Evolutionary conservation across 2,888 invertebrate genomes (phyloP).

Genomic region (Himalopsyche tibetana): DNA sequence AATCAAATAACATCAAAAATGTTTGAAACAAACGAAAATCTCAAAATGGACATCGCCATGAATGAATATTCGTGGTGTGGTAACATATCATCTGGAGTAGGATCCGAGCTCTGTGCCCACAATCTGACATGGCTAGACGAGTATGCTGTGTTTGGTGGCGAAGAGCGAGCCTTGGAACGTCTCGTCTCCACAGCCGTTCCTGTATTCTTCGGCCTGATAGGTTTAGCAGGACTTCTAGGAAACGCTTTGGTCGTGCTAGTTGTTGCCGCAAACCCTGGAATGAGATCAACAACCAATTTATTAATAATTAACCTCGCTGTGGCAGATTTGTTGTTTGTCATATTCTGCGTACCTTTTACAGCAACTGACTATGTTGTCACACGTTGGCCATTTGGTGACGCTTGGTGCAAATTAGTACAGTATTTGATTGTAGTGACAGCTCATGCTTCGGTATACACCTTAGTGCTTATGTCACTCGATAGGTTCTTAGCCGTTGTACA

Average conservation of each 20-base stretch:
- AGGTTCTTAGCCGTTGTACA: constrained; percentile 95
- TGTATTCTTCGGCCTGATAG: constrained; percentile 90
- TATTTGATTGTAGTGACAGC: constrained; percentile 95
- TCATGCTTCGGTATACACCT: constrained; percentile 94
- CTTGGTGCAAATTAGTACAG: constrained; percentile 94
- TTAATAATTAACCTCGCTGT: constrained; percentile 93
- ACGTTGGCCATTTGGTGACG: constrained; percentile 93
- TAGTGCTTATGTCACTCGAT: constrained; percentile 95
- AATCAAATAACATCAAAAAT: not conserved
- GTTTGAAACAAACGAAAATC: constrained; percentile 3
- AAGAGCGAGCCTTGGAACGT: constrained; percentile 78
- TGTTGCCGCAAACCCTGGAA: constrained; percentile 91
- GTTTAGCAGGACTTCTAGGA: constrained; percentile 90
- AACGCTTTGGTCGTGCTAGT: constrained; percentile 93
- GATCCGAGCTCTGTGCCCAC: constrained; percentile 52
- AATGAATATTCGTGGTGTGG: constrained; percentile 28
- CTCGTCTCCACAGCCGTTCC: constrained; percentile 86
- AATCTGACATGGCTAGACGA: constrained; percentile 58
- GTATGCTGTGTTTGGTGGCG: constrained; percentile 69
- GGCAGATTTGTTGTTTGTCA: constrained; percentile 93
- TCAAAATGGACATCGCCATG: constrained; percentile 1
- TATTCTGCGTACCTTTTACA: constrained; percentile 96
- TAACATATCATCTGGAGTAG: constrained; percentile 1
- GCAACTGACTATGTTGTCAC: constrained; percentile 92
- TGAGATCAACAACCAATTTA: constrained; percentile 95